phyloP scores from a whole-genome alignment of 2,113 vertebrate genomes.

The Neopipo cinnamomea region DNA sequence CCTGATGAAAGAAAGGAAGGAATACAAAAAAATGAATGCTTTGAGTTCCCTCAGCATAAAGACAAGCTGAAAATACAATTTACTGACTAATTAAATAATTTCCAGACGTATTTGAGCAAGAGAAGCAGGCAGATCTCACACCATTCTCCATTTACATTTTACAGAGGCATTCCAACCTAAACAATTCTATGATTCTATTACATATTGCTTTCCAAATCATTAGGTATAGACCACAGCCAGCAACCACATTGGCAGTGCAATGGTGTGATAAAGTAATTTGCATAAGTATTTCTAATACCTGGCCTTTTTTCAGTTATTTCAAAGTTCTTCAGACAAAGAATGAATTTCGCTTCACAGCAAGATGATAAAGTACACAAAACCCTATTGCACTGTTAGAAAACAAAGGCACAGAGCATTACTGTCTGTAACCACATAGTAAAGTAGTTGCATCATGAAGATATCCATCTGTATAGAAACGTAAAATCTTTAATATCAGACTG shows the following conservation, averaged over 20 bases:
- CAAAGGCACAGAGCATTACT: not conserved
- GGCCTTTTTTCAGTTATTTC: not conserved
- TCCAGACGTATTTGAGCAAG: not conserved
- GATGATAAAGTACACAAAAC: not conserved
- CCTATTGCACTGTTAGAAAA: not conserved
- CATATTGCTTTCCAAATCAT: not conserved
- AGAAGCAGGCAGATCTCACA: not conserved
- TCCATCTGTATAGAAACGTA: not conserved
- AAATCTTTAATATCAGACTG: not conserved
- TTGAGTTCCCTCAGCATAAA: not conserved
- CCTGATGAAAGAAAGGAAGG: not conserved
- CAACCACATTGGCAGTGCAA: not conserved
- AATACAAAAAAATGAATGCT: not conserved
- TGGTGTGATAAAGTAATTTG: not conserved
- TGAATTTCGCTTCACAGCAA: not conserved
- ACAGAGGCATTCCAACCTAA: not conserved
- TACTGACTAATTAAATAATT: not conserved
- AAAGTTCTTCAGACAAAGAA: not conserved
- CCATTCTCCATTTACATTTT: not conserved
- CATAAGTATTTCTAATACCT: not conserved
- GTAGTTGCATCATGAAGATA: not conserved
- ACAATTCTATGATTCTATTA: not conserved
- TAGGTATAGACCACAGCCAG: not conserved
- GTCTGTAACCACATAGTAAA: not conserved
- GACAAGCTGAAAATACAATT: not conserved